These are phyloP conservation scores for Tauraco erythrolophus DNA, from an alignment of 2,113 vertebrate genomes.

Conservation along the genomic window DNA sequence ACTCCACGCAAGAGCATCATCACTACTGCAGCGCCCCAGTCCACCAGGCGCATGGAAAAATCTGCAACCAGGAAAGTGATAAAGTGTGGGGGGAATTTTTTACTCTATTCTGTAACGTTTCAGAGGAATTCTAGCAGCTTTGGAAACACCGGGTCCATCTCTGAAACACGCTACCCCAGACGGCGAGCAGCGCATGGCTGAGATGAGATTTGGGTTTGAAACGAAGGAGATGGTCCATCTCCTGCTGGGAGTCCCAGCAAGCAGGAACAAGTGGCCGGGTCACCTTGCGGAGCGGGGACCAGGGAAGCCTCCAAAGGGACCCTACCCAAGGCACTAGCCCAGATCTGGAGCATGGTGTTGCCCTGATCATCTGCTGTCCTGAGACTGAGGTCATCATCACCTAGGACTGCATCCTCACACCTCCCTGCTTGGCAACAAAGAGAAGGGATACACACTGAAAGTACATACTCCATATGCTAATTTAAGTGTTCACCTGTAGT, in stretches of 20 bases:
- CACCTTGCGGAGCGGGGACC: neutral
- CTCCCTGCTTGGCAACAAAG: neutral
- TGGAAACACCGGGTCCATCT: rapidly evolving
- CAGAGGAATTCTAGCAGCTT: neutral
- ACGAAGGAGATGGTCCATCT: neutral
- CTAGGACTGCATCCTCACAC: neutral
- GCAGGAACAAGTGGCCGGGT: rapidly evolving
- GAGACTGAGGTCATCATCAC: neutral
- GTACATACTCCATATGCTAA: neutral
- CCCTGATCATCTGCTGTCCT: neutral
- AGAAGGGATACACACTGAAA: neutral
- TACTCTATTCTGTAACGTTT: neutral
- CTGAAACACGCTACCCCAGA: rapidly evolving
- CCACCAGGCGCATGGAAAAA: neutral
- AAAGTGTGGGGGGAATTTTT: rapidly evolving
- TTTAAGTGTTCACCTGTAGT: neutral
- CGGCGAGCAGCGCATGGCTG: rapidly evolving
- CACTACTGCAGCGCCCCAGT: neutral
- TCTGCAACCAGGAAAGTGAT: neutral
- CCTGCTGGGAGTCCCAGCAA: rapidly evolving
- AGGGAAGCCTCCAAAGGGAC: neutral
- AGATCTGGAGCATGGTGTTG: rapidly evolving
- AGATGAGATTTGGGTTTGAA: neutral
- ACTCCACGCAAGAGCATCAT: rapidly evolving
- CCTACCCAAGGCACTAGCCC: rapidly evolving